Conservation (phyloP, 2,888 invertebrate genomes). For the Patella ulyssiponensis region DNA sequence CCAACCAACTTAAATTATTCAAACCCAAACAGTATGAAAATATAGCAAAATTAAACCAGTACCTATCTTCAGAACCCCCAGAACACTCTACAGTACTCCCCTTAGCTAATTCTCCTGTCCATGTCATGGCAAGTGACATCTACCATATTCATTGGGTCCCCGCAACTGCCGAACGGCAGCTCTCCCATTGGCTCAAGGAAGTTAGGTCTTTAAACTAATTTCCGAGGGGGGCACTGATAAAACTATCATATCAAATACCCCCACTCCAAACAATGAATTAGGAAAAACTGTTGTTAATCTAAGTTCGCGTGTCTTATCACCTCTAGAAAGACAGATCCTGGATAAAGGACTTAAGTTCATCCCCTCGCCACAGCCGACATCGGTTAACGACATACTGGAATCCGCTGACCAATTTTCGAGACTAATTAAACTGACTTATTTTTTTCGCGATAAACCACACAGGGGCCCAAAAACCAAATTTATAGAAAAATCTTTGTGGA, state of each 20-base stretch:
- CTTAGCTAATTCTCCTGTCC: too few species aligned
- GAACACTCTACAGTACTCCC: too few species aligned
- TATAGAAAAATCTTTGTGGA: neutral
- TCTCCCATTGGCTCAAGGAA: too few species aligned
- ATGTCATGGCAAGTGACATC: too few species aligned
- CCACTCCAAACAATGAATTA: neutral
- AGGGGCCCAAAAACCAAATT: slow-evolving; percentile 1
- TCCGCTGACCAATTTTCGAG: neutral
- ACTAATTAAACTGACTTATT: neutral
- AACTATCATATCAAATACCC: neutral
- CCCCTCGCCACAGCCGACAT: neutral
- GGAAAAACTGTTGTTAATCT: slow-evolving; percentile 1
- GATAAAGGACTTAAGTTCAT: neutral
- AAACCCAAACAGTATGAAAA: too few species aligned
- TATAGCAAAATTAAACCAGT: too few species aligned
- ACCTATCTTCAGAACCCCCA: too few species aligned
- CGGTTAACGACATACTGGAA: neutral
- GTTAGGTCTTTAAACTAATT: neutral
- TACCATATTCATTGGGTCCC: too few species aligned
- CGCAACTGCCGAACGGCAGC: too few species aligned
- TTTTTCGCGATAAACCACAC: neutral
- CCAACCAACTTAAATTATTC: too few species aligned
- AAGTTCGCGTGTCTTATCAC: neutral
- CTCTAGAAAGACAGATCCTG: neutral
- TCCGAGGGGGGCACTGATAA: neutral